These are phyloP conservation scores for Eudyptes chrysolophus DNA, from an alignment of 2,113 vertebrate species.

Conservation along the genomic window DNA sequence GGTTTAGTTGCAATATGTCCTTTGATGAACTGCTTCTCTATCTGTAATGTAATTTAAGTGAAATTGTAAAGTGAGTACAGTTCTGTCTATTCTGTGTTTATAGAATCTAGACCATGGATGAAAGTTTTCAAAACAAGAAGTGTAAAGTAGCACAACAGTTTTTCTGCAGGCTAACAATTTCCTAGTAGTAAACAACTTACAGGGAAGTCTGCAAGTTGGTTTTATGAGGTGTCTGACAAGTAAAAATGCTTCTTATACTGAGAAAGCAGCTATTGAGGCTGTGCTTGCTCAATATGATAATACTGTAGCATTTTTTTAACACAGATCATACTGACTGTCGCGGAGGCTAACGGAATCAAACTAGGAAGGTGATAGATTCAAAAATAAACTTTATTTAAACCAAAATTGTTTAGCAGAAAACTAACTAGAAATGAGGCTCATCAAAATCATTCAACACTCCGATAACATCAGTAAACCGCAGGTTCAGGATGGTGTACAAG, in stretches of 20 bases:
- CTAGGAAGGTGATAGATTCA: too few species aligned
- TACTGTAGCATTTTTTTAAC: not conserved
- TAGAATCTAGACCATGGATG: not conserved
- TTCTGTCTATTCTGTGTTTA: not conserved
- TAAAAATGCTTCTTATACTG: not conserved
- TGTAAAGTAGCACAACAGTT: not conserved
- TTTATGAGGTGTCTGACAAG: not conserved
- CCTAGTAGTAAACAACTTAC: not conserved
- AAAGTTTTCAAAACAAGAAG: not conserved
- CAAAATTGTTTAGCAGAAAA: too few species aligned
- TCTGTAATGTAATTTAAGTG: not conserved
- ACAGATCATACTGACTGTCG: not conserved
- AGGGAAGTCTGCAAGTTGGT: not conserved
- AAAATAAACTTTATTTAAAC: too few species aligned
- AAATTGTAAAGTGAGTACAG: not conserved
- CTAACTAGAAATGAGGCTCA: too few species aligned
- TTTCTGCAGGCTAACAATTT: not conserved
- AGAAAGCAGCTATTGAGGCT: not conserved
- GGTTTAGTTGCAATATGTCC: not conserved
- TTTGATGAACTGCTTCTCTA: conserved; percentile 2
- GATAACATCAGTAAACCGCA: too few species aligned
- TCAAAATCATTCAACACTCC: too few species aligned
- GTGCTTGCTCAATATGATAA: not conserved
- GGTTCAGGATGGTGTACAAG: too few species aligned
- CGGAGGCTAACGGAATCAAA: too few species aligned